Base-by-base conservation (phyloP, 2,888 invertebrate species). In the Apantesis nais region DNA sequence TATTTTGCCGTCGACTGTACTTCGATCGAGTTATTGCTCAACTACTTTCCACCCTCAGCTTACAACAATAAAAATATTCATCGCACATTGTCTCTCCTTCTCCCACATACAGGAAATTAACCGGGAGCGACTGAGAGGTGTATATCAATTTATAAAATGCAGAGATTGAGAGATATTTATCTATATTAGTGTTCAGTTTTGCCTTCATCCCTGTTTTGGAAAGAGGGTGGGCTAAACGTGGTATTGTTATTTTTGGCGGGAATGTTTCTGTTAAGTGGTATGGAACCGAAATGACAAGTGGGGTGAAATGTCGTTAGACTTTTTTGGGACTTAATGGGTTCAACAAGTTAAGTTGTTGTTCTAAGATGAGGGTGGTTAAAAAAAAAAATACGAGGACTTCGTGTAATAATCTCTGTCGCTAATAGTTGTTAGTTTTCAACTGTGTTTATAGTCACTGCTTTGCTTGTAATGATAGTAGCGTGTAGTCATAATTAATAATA, bases 21-120 rank as follows among this genome's bases (percentile, higher is more conserved):
- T 62, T 14, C 81, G 79, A 81, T 78, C 77, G 74, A 77, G 74
- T 79, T 76, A 79, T 77, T 81, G 75, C 78, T 72, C 75, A 82
- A 80, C 78, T 81, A 79, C 83, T 77, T 78, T 68, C 71, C 80
- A 78, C 84, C 80, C 81, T 71, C 37, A 60, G 48, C 58, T 64
- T 61, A 67, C 67, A 63, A 71, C 72, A 82, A 84, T 86, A 86
- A 87, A 84, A 85, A 85, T 83, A 86, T 84, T 83, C 83, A 83
- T 84, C 81, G 76, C 74, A 41, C 39, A 67, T 16, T 62, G 29
- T 55, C 62, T 55, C 14, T 80, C 80, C 74, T 73, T 73, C 58
- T 81, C 77, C 66, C 31, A 65, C 73, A 48, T 11, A 34, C 25
- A 19, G 0, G 11, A 68, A 72, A 44, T 48, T 29, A 25, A 31